Conservation (phyloP, 1,140 invertebrate genomes). For the Leptoteleia sp. region DNA sequence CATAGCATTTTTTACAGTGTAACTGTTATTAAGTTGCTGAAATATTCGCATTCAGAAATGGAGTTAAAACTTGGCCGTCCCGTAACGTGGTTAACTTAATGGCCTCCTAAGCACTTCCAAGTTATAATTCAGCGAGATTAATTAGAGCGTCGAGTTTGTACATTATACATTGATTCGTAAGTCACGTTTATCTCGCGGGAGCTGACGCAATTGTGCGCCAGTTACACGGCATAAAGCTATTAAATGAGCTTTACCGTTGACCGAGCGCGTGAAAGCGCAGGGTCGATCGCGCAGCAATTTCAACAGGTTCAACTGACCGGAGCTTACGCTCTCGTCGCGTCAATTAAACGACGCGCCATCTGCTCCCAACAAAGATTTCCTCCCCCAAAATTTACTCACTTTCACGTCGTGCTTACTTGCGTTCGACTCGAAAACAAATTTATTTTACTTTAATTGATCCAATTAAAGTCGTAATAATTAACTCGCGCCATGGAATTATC, state of each 20-base stretch:
- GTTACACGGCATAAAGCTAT: slow-evolving; percentile 39
- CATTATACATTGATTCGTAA: slow-evolving; percentile 65
- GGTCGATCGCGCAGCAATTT: slow-evolving; percentile 30
- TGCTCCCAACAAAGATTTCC: no score
- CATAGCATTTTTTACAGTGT: no score
- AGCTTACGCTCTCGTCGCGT: slow-evolving; percentile 17
- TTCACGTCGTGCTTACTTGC: no score
- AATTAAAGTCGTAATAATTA: no score
- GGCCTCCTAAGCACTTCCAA: slow-evolving; percentile 34
- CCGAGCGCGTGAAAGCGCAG: slow-evolving; percentile 24
- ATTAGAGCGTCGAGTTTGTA: slow-evolving; percentile 42
- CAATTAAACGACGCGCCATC: no score
- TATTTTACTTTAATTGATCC: no score
- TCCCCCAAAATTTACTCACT: no score
- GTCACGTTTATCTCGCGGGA: slow-evolving; percentile 59
- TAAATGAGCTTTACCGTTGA: slow-evolving; percentile 50
- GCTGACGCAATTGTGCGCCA: slow-evolving; percentile 9
- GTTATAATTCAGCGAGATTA: slow-evolving; percentile 52
- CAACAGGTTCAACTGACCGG: slow-evolving; percentile 32
- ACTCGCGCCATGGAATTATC: no score
- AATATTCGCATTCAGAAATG: slow-evolving; percentile 27
- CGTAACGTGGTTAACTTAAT: slow-evolving; percentile 38
- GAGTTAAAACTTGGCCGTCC: slow-evolving; percentile 14
- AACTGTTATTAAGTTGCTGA: slow-evolving; percentile 31
- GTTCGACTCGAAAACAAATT: no score